Base-by-base conservation (phyloP, 2,888 invertebrate genomes). In the Apomyelois bistriatella region DNA sequence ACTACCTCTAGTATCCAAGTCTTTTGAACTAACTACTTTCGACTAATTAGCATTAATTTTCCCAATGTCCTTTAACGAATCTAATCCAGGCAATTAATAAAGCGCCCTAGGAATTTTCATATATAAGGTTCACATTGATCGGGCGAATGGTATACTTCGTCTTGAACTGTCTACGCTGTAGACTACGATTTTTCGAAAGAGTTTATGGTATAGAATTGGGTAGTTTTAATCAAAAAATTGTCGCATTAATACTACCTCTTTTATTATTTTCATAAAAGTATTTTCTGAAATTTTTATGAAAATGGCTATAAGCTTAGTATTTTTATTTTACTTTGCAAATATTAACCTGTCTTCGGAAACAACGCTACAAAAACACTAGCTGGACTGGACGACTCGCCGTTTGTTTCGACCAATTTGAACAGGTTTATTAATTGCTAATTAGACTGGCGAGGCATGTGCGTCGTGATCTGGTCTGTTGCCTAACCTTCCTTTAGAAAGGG, bases 401-500 rank as follows among this genome's bases (percentile, higher is more conserved):
- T 22, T 22, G 22, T 22, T 16, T 46, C 32, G 46, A n/a, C 15
- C 16, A 32, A 46, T 46, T 16, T 15, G 30, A 46, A 0, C 8
- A 38, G 32, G 8, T 32, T 30, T 12, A 12, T 17, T 48, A 17
- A 12, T 49, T 28, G 15, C 30, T 50, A 50, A 50, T 50, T 50
- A 50, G 49, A 37, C 40, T 40, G 30, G 16, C 40, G 15, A 13
- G 28, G 49, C 28, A 40, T 30, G 49, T 15, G n/a, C 13, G 30
- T 50, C 49, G 49, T 50, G 49, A 49, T 49, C 30, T 32, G 15
- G 28, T 32, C 40, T 9, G 16, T 40, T 53, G 48, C 30, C 47
- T 52, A 52, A 38, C 30, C 49, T 40, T 40, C 8, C 16, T 57
- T 58, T 66, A 58, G 66, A 66, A 66, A 65, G 65, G 49, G 28